These are phyloP conservation scores for Bucco capensis DNA, from an alignment of 2,113 vertebrate species.

Conservation along the genomic window DNA sequence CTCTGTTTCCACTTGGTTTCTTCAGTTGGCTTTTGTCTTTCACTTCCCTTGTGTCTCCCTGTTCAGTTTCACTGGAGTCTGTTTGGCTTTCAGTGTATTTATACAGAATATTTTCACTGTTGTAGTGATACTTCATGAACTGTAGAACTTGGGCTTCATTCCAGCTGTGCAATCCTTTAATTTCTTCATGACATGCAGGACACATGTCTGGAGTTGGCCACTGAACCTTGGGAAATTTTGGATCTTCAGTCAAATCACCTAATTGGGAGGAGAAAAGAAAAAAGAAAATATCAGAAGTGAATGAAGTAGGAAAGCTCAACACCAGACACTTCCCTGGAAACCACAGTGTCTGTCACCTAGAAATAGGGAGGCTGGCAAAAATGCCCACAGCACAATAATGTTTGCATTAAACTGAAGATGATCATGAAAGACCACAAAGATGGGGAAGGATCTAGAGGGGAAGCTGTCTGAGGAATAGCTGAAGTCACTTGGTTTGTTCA, in stretches of 20 bases:
- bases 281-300: neutral
- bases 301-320: neutral
- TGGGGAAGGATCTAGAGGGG: no score
- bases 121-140: conserved; percentile 85
- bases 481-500: no score
- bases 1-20: neutral
- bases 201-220: conserved; percentile 91
- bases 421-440: neutral
- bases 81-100: conserved; percentile 56
- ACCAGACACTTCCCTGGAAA: neutral
- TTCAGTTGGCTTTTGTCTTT: neutral
- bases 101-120: conserved; percentile 74
- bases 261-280: neutral
- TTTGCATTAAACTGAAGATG: neutral
- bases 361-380: neutral
- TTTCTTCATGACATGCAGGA: conserved; percentile 85
- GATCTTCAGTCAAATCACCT: conserved; percentile 90
- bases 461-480: no score
- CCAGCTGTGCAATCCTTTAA: conserved; percentile 84
- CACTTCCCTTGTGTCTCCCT: neutral
- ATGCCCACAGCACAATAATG: neutral
- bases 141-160: conserved; percentile 77
- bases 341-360: neutral
- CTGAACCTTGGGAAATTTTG: conserved; percentile 85
- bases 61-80: neutral